phyloP scores from a whole-genome alignment of 2,113 vertebrate genomes.

The Gymnogyps californianus region DNA sequence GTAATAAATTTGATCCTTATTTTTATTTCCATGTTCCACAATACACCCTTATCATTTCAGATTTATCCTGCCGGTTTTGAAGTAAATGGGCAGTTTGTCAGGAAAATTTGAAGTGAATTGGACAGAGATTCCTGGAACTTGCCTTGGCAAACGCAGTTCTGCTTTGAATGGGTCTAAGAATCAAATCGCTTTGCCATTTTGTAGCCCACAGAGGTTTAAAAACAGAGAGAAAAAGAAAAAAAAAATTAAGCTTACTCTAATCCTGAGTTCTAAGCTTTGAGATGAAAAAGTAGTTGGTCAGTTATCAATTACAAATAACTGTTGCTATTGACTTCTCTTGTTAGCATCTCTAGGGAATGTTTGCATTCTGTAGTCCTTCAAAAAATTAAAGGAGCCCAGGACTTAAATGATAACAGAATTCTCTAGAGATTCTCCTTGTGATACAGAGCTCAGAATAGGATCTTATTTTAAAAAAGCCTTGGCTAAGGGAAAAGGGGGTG shows the following conservation, averaged over 20 bases:
- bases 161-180: background rate
- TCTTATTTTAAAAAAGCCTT: background rate
- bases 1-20: background rate
- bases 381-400: background rate
- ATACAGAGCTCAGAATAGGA: background rate
- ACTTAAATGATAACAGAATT: background rate
- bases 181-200: background rate
- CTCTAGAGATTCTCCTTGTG: background rate
- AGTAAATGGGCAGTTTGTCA: background rate
- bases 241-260: background rate
- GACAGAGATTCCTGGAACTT: background rate
- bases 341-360: background rate
- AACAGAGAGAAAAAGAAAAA: background rate
- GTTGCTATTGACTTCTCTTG: background rate
- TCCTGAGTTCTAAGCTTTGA: background rate
- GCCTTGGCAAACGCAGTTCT: background rate
- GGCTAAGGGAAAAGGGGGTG: background rate
- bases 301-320: background rate
- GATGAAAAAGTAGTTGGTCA: background rate
- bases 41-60: background rate
- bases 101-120: background rate
- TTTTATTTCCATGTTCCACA: background rate
- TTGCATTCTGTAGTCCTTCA: background rate
- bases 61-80: background rate
- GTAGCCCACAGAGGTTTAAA: background rate